Base-by-base conservation (phyloP, 2,888 invertebrate genomes). In the Acheta domesticus region DNA sequence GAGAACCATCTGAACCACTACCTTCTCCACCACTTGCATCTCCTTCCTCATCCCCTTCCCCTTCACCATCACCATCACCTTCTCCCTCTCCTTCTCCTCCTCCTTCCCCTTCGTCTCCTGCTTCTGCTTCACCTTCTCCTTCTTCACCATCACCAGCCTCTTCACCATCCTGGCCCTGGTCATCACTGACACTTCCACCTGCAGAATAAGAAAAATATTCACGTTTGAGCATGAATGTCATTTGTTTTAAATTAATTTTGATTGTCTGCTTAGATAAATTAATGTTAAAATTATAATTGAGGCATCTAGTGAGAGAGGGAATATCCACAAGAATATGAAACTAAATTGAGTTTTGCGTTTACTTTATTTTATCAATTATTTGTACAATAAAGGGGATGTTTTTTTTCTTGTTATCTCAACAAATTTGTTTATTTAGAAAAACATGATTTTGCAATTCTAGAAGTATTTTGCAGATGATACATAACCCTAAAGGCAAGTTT, bases 131-230 rank as follows among this genome's bases (percentile, higher is more conserved):
- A 62, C 62, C 62, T 19, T 62, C n/a, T 62, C 19, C 62, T 16
- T 62, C 62, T 19, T n/a, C 62, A 11, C 62, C 62, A 11, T 62
- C 62, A 62, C 16, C 62, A 1, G 14, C 62, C 14, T 62, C 62
- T 62, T 62, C 62, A 62, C 62, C 62, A 62, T 62, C 62, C 49
- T 82, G 79, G 74, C 80, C 81, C 80, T 84, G 80, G 73, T 83
- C 82, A 16, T 83, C 84, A 80, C 84, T 84, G 14, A 82, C 83
- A 78, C 84, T 78, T 36, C 36, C 77, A 76, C 79, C 76, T 78
- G 78, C 16, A 79, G 76, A 75, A 77, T 73, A 79, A 62, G 21
- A 79, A 12, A 48, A 48, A 36, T 36, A n/a, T 49, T 75, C n/a
- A 62, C 20, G 74, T 11, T 74, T 74, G 11, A 74, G 48, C 12